Conservation (phyloP, 2,797 vertebrate genomes). For the Luscinia megarhynchos region DNA sequence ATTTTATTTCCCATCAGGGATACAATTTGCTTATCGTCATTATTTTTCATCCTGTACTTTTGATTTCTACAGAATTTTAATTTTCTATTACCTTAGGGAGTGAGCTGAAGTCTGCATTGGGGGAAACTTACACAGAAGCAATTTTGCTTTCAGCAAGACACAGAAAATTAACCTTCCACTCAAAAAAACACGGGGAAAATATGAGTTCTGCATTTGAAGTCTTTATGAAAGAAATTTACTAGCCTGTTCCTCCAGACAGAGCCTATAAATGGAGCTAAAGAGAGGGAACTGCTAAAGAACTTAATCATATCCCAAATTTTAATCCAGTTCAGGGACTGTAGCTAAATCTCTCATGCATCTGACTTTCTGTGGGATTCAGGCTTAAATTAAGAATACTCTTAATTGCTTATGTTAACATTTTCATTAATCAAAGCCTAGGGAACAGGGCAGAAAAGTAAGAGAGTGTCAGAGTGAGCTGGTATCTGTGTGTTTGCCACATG, state of each 20-base stretch:
- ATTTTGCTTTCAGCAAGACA: conserved; percentile 1
- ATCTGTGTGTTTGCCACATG: neutral
- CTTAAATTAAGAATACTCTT: neutral
- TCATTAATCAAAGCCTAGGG: neutral
- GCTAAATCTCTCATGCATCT: neutral
- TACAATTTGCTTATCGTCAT: conserved; percentile 28
- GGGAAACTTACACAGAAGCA: neutral
- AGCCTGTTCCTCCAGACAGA: neutral
- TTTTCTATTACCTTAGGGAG: conserved; percentile 18
- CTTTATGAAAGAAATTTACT: neutral
- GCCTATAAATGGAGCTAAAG: neutral
- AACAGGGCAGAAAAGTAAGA: neutral
- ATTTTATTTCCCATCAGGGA: conserved; percentile 11
- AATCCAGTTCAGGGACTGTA: neutral
- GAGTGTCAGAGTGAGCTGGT: neutral
- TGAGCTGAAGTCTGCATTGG: neutral
- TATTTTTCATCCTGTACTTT: neutral
- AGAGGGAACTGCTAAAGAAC: neutral
- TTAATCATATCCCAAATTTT: neutral
- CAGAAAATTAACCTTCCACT: neutral
- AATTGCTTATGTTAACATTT: neutral
- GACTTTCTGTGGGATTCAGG: neutral
- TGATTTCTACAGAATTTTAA: conserved; percentile 22
- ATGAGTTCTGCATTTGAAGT: neutral
- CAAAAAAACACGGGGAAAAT: neutral